Base-by-base conservation (phyloP, 2,113 vertebrate genomes). In the Corydoras sp. region DNA sequence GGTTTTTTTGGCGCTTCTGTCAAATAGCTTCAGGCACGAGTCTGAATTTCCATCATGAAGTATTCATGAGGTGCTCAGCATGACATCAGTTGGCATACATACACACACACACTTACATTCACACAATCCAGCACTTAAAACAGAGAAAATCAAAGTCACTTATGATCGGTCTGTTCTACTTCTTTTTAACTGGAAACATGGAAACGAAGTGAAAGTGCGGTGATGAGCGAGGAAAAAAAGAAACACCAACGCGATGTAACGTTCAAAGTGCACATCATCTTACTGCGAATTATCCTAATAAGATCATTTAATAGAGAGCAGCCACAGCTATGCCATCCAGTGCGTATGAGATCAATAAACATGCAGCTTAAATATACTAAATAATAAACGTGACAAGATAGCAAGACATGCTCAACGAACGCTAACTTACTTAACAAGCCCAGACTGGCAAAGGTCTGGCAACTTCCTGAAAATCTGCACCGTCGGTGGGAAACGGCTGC, bases 381-480 rank as follows among this genome's bases (percentile, higher is more conserved):
- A 10, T 5, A 53, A 53, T 12, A 10, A 53, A 53, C 10, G 13
- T 53, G 13, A 53, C 51, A 12, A 53, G 10, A 12, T 51, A 7
- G 8, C 51, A 53, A 53, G 11, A 43, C 7, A 43, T 5, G 7
- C 35, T 43, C 4, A 43, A 8, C 35, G 74, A 58, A 29, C 14
- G 74, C 80, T 84, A 86, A 85, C 84, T 86, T 85, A 71, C 73
- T 58, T 65, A 10, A 80, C 88, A 85, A 81, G 87, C 83, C 81
- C 82, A 80, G 86, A 80, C 88, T 83, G 81, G 85, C 69, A 81
- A 76, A 68, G 51, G 77, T 67, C 81, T 77, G 72, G 79, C 9
- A 85, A 80, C 82, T 87, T 89, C 86, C 81, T 82, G 81, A 80
- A 86, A 82, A 86, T 49, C 76, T 81, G 85, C 73, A 83, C 55